Evolutionary conservation across 1,140 invertebrate genomes (phyloP).

Genomic region (Drosophila busckii): DNA sequence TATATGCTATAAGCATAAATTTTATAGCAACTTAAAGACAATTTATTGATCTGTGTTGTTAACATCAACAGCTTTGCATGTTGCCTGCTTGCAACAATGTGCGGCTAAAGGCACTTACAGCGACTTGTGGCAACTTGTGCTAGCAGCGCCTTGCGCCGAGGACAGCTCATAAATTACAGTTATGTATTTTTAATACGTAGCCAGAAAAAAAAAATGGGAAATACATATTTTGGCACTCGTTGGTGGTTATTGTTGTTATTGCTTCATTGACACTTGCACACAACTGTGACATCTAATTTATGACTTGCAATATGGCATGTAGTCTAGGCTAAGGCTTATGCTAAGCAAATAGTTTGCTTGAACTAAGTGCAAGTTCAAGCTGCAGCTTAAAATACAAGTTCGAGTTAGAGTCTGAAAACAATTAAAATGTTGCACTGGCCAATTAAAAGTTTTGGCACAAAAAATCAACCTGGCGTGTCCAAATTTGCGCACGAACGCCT

Average conservation of each 20-base stretch:
- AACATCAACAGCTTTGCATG: too few species aligned
- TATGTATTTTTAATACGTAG: conserved; percentile 55
- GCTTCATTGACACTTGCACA: conserved; percentile 60
- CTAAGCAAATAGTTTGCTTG: too few species aligned
- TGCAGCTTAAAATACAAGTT: too few species aligned
- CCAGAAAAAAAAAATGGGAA: conserved; percentile 24
- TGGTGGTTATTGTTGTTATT: conserved; percentile 28
- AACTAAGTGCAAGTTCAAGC: too few species aligned
- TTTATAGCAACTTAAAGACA: too few species aligned
- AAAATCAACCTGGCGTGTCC: conserved; percentile 43
- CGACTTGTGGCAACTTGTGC: conserved; percentile 1
- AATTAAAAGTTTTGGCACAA: conserved; percentile 69
- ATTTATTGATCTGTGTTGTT: too few species aligned
- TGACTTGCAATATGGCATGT: conserved; percentile 39
- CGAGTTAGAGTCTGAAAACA: conserved; percentile 32
- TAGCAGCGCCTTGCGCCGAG: conserved; percentile 9
- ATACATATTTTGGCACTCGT: conserved; percentile 30
- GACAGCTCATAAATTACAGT: conserved; percentile 44
- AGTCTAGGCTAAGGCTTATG: too few species aligned
- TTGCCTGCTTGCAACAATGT: too few species aligned
- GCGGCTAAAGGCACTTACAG: conserved; percentile 13
- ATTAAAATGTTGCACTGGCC: conserved; percentile 59
- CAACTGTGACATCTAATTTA: conserved; percentile 59
- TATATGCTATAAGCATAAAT: too few species aligned
- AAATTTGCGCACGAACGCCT: conserved; percentile 58